Evolutionary conservation across 2,888 invertebrate species (phyloP), one percentile per base, ranked within the genome.

Genomic region (Diploptera punctata): DNA sequence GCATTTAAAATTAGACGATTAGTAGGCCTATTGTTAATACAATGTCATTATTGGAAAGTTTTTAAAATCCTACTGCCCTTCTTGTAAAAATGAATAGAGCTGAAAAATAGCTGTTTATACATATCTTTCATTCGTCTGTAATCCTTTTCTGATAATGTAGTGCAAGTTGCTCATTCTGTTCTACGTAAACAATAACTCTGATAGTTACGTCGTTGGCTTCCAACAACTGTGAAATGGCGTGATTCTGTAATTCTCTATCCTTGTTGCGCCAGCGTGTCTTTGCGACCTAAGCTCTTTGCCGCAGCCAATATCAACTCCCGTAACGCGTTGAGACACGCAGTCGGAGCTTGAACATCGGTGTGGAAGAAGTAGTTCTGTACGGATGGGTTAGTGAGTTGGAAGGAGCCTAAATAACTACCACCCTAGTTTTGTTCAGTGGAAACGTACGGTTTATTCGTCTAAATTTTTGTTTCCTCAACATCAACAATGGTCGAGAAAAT

Each of bases 401-500:
- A 43, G 43, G 29, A 44, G n/a, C 13, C 13, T 10, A 21, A 47
- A 72, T n/a, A 47, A 29, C 33, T n/a, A 62, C n/a, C n/a, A 18
- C 26, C 24, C 18, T 43, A 13, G 43, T 38, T 31, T 43, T 21
- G 31, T 72, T 24, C 31, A 29, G 62, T 62, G 52, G 24, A 7
- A 49, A n/a, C 19, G 9, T 49, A 13, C 52, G 52, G 52, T 5
- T 52, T 19, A 18, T 31, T 49, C 16, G 47, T 43, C 26, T 21
- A 49, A 18, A 54, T 19, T 52, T 68, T 9, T 38, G 21, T 52
- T 68, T 24, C 38, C 54, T 16, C 13, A 18, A 21, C 49, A 29
- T 33, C 47, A 33, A 83, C 80, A 77, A 89, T 90, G 90, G 90
- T 90, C 78, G 90, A 90, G 83, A 87, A 88, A 81, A 90, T 90